Conservation (phyloP, 23 tunicate species). For the Styela clava region DNA sequence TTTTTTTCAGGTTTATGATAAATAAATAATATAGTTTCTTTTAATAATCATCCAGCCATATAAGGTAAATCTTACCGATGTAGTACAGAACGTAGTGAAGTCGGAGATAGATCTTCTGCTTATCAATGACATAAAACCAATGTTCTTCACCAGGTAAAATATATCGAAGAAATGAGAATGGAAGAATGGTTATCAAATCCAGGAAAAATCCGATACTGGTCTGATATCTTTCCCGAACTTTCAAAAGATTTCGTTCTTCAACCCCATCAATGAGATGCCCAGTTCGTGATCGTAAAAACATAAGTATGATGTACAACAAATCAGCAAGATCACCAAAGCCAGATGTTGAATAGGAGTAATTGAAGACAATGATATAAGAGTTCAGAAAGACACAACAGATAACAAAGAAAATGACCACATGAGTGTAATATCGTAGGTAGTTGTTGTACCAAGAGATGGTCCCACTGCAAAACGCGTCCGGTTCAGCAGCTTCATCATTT, state of each 20-base stretch:
- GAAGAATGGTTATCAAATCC: constrained; percentile 58
- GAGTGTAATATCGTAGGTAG: constrained; percentile 42
- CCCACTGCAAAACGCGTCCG: constrained; percentile 56
- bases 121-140: constrained; percentile 29
- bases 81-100: constrained; percentile 74
- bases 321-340: constrained; percentile 39
- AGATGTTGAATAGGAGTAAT: constrained; percentile 9
- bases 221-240: constrained; percentile 63
- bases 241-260: constrained; percentile 70
- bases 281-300: constrained; percentile 77
- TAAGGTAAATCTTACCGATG: constrained; percentile 63
- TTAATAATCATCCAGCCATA: no score
- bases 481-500: constrained; percentile 46
- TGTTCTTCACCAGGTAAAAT: constrained; percentile 38
- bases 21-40: no score
- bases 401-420: constrained; percentile 43
- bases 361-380: constrained; percentile 71
- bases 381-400: constrained; percentile 45
- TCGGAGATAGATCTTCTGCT: constrained; percentile 63
- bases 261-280: constrained; percentile 74
- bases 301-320: constrained; percentile 43
- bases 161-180: constrained; percentile 36
- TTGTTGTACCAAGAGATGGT: constrained; percentile 69
- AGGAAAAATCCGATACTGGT: constrained; percentile 50
- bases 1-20: no score